phyloP scores from a whole-genome alignment of 2,113 vertebrate species.

The Bos indicus region DNA sequence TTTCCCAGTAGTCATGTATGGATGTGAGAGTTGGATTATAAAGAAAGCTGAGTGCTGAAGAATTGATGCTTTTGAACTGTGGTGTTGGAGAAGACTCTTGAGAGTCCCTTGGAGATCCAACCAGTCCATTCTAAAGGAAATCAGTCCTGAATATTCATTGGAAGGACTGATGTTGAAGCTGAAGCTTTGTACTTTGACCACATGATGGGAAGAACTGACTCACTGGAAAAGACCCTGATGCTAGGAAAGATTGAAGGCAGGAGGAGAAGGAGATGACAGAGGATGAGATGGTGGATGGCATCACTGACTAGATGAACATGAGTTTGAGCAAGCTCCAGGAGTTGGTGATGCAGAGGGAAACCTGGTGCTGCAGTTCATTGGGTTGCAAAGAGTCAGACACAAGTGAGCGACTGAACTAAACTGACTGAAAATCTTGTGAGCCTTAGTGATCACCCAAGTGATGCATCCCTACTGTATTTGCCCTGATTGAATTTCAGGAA shows the following conservation, averaged over 20 bases:
- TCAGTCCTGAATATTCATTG: not conserved
- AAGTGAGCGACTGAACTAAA: not conserved
- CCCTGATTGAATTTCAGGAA: not conserved
- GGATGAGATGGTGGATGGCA: fast-evolving
- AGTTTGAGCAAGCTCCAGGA: not conserved
- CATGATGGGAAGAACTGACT: not conserved
- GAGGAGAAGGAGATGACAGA: not conserved
- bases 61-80: not conserved
- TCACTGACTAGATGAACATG: not conserved
- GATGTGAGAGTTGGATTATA: not conserved
- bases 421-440: not conserved
- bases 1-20: not conserved
- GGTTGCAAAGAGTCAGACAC: not conserved
- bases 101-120: not conserved
- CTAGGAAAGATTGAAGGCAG: not conserved
- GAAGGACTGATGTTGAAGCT: not conserved
- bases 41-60: not conserved
- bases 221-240: not conserved
- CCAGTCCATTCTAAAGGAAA: not conserved
- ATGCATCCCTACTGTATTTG: not conserved
- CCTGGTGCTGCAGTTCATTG: not conserved
- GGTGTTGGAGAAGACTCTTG: not conserved
- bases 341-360: not conserved
- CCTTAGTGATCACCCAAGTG: not conserved
- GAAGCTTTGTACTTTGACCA: not conserved